Evolutionary conservation across 2,888 invertebrate species (phyloP).

Genomic region (Monopis laevigella): DNA sequence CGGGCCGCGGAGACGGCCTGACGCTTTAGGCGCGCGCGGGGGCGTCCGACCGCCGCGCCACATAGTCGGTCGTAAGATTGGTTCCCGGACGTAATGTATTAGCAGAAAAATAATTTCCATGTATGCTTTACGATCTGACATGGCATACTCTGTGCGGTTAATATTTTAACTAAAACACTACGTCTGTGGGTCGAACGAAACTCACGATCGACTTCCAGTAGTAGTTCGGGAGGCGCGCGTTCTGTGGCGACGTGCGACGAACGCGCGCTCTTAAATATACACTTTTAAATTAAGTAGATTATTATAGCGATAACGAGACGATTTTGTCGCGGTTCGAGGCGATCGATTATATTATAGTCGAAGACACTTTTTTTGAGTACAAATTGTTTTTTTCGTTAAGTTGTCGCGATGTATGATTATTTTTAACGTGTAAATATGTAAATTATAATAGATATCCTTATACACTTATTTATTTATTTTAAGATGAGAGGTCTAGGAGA

Average conservation of each 20-base stretch:
- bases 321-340: conserved; percentile 8
- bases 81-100: no score
- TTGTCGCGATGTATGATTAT: conserved; percentile 41
- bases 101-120: no score
- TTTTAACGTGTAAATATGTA: conserved; percentile 59
- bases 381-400: conserved; percentile 9
- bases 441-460: conserved; percentile 41
- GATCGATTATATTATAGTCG: conserved; percentile 1
- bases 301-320: conserved; percentile 3
- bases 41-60: no score
- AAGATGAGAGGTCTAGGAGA: conserved; percentile 2
- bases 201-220: no score
- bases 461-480: conserved; percentile 58
- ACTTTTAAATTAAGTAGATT: conserved; percentile 1
- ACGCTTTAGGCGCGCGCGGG: no score
- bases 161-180: no score
- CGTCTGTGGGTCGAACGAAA: no score
- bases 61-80: no score
- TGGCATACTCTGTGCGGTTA: no score
- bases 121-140: no score
- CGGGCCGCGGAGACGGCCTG: no score
- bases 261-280: conserved; percentile 3
- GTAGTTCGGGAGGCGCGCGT: conserved; percentile 22
- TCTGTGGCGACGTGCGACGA: background rate
- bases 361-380: conserved; percentile 10